These are phyloP conservation scores for Epicampocera succincta DNA, from an alignment of 2,888 invertebrate genomes.

Conservation along the genomic window DNA sequence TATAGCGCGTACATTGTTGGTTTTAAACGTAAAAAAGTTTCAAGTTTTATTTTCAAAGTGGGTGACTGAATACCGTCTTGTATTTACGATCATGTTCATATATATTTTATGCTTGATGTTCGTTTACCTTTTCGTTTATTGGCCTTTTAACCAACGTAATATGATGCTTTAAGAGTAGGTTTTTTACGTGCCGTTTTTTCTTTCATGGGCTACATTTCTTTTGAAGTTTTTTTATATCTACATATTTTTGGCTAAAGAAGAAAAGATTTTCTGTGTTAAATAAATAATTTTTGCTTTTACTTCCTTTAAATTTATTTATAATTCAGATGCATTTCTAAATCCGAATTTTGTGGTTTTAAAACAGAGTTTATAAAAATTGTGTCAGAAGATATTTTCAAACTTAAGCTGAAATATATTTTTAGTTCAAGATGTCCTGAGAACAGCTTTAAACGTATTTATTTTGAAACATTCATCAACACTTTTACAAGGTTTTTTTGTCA, in stretches of 20 bases:
- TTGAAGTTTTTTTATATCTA: not conserved
- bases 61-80: constrained; percentile 25
- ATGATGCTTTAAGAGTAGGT: constrained; percentile 26
- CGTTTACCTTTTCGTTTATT: constrained; percentile 40
- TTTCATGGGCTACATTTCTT: constrained; percentile 57
- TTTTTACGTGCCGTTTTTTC: not conserved
- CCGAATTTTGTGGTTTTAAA: too few species aligned
- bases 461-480: constrained; percentile 5
- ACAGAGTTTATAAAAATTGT: too few species aligned
- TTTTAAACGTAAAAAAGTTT: constrained; percentile 22
- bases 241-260: not conserved
- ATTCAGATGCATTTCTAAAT: too few species aligned
- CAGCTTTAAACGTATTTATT: too few species aligned
- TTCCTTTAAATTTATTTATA: too few species aligned
- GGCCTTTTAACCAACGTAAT: constrained; percentile 56
- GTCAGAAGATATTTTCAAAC: too few species aligned
- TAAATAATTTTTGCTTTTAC: too few species aligned
- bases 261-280: too few species aligned
- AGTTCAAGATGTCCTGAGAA: too few species aligned
- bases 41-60: constrained; percentile 22
- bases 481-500: constrained; percentile 9
- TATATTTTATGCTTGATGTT: constrained; percentile 30
- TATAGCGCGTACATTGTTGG: not conserved
- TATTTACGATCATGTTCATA: not conserved
- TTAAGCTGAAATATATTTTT: too few species aligned